Evolutionary conservation across 1,140 invertebrate species (phyloP).

Genomic region (Zaprionus taronus): DNA sequence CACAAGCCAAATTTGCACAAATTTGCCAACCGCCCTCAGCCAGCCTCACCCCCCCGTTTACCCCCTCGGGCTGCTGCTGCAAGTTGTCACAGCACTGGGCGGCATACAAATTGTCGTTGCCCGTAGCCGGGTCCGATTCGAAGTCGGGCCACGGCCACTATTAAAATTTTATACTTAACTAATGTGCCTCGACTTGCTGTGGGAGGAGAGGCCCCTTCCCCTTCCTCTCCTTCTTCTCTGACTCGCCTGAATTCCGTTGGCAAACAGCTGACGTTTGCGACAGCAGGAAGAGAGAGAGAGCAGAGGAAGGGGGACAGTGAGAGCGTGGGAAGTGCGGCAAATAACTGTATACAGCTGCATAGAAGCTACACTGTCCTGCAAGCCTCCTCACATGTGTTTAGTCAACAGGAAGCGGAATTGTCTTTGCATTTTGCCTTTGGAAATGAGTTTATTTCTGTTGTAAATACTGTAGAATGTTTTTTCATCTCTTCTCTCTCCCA

Average conservation of each 20-base stretch:
- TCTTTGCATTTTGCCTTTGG: conserved; percentile 49
- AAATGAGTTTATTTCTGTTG: conserved; percentile 70
- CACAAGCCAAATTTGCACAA: conserved; percentile 68
- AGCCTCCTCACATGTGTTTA: conserved; percentile 39
- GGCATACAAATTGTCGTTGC: conserved; percentile 45
- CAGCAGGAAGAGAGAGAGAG: conserved; percentile 19
- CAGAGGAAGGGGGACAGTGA: not conserved
- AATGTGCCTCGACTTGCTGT: conserved; percentile 36
- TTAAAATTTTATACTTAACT: conserved; percentile 69
- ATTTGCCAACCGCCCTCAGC: conserved; percentile 36
- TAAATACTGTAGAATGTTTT: conserved; percentile 69
- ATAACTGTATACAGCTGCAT: conserved; percentile 35
- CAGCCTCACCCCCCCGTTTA: not conserved
- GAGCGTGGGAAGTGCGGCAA: conserved; percentile 38
- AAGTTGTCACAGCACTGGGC: conserved; percentile 46
- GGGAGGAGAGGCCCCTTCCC: not conserved
- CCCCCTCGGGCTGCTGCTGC: conserved; percentile 10
- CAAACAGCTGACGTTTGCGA: conserved; percentile 43
- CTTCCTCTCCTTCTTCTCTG: conserved; percentile 16
- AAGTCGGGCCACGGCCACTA: conserved; percentile 39
- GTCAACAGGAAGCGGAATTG: conserved; percentile 53
- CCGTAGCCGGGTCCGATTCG: conserved; percentile 21
- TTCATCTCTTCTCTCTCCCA: not conserved
- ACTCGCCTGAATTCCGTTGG: conserved; percentile 37
- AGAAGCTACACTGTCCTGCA: conserved; percentile 6